Evolutionary conservation across 2,113 vertebrate genomes (phyloP), one percentile per base, ranked within the genome.

Genomic region (Cacatua alba): DNA sequence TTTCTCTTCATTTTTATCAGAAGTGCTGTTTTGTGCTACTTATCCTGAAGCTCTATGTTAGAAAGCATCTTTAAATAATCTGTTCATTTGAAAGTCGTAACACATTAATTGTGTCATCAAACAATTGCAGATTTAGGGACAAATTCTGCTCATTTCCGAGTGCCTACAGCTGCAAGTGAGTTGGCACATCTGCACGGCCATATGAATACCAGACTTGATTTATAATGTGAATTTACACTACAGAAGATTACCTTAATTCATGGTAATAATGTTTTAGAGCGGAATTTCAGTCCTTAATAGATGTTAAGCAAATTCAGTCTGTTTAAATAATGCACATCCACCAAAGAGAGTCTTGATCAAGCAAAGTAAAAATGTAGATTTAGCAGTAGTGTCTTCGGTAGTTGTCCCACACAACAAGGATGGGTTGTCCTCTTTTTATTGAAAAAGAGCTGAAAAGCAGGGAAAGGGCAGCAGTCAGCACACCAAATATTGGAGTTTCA

Each of bases 201-300:
- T 82, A 18, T 80, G 64, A 94, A 93, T 82, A 83, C 31, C 60
- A 63, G 44, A 86, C n/a, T 86, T 80, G 59, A 85, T 93, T 87
- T 88, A 52, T 77, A 43, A 53, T 43, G 64, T 87, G 60, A 84
- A 83, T 89, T 95, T 93, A 69, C 76, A 51, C 25, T 52, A 33
- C n/a, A 74, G 46, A 93, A 83, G 90, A 82, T 77, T 41, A 63
- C 72, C n/a, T 64, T 86, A 88, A 88, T 80, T 93, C 48, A 53
- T 44, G 10, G 39, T 59, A 85, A 70, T 68, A 87, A 33, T 49
- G 28, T 74, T 90, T 72, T 46, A 83, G 64, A 94, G 37, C 17
- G 10, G 59, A 65, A 21, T 92, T 88, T 88, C 44, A 86, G 44
- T 69, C 43, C 77, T 23, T 57, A 92, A n/a, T 70, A 64, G 49